Base-by-base conservation (phyloP, 2,113 vertebrate species). In the Pachyramphus minor region DNA sequence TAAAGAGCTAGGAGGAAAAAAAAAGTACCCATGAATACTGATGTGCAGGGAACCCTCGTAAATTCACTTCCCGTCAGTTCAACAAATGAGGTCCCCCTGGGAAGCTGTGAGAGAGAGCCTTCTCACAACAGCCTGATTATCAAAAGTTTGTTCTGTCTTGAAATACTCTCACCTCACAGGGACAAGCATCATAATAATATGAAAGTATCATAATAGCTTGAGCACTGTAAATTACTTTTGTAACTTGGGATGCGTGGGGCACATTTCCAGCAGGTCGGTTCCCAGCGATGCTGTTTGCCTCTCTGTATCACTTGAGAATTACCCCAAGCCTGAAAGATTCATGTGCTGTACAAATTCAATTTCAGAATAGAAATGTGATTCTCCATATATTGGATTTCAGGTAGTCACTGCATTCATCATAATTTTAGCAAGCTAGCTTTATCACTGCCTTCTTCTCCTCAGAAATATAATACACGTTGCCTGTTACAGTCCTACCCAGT, bases 121-220 rank as follows among this genome's bases (percentile, higher is more conserved):
- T 87, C 81, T 96, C 88, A 85, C 89, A 83, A 59, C 76, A 95
- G 74, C 52, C 66, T 81, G 68, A 77, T 87, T 76, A 95, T 74
- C 64, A 59, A 49, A 62, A 87, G 80, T 52, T 85, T 64, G 21
- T 79, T 75, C 75, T 87, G 73, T 86, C 2, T 2, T 79, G 58
- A 92, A 88, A 79, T 66, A 64, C 59, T 86, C 63, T n/a, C 88
- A 86, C 68, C 79, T 95, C 14, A 1, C 39, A 78, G 93, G 82
- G 66, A 87, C 35, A 72, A 68, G 72, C 63, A 86, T 78, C 14
- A 0, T 55, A 62, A 76, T 88, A 80, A 86, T 88, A 90, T 24
- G 28, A 52, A 93, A 83, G 75, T 80, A 77, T 74, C 37, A 22
- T 67, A 88, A 85, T 41, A 88, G 73, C 42, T 77, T 78, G 56